Evolutionary conservation across 2,797 vertebrate species (phyloP).

Genomic region (Chanos chanos): DNA sequence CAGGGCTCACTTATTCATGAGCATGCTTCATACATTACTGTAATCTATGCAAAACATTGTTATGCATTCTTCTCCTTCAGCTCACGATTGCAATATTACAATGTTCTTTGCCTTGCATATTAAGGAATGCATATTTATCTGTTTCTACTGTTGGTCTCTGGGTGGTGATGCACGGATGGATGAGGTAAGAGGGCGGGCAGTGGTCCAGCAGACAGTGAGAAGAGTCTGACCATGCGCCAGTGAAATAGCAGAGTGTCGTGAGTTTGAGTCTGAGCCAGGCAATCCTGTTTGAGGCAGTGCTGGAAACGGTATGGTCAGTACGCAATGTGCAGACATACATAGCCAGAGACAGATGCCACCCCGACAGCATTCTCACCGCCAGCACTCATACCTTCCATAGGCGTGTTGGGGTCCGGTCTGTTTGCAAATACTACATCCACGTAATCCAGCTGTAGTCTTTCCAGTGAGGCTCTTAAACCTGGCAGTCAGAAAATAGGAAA

Average conservation of each 20-base stretch:
- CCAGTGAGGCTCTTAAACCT: slow-evolving; percentile 87
- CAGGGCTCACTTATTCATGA: too few species aligned
- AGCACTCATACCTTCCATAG: slow-evolving; percentile 85
- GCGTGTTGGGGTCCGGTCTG: slow-evolving; percentile 89
- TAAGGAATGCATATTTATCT: too few species aligned
- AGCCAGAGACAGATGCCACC: neutral
- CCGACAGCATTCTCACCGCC: slow-evolving; percentile 64
- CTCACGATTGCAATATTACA: too few species aligned
- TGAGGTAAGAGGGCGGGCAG: neutral
- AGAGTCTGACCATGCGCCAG: slow-evolving; percentile 2
- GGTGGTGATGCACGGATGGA: neutral
- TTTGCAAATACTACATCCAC: slow-evolving; percentile 94
- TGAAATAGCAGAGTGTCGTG: neutral
- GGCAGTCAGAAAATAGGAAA: slow-evolving; percentile 10
- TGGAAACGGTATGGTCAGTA: neutral
- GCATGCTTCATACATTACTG: too few species aligned
- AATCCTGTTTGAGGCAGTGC: slow-evolving; percentile 3
- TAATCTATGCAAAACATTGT: too few species aligned
- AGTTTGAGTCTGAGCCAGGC: slow-evolving; percentile 22
- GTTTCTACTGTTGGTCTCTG: neutral
- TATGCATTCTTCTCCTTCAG: too few species aligned
- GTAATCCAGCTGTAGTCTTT: slow-evolving; percentile 89
- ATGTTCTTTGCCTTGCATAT: too few species aligned
- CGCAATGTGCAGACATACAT: neutral
- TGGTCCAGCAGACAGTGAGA: neutral